phyloP scores from a whole-genome alignment of 2,797 vertebrate species.

The Etheostoma nigrum region DNA sequence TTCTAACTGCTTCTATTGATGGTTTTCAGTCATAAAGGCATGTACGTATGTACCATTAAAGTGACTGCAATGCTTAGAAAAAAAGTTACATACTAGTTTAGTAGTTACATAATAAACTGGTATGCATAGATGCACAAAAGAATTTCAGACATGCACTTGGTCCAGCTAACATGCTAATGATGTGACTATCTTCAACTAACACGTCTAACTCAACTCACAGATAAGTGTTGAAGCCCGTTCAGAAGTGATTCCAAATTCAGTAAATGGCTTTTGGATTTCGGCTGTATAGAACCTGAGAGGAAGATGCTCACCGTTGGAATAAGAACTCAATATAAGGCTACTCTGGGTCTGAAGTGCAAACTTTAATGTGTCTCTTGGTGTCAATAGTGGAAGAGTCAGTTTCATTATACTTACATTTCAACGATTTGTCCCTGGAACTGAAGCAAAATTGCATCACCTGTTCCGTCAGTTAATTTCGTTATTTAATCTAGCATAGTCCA shows the following conservation, averaged over 20 bases:
- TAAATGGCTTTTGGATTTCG: neutral
- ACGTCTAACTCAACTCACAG: constrained; percentile 10
- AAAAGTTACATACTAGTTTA: neutral
- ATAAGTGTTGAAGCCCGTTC: constrained; percentile 10
- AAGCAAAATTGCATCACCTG: neutral
- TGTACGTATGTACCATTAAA: constrained; percentile 18
- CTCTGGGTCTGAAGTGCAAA: neutral
- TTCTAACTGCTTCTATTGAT: constrained; percentile 8
- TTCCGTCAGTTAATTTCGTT: no score
- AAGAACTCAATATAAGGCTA: neutral
- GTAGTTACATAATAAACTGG: neutral
- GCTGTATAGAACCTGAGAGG: neutral
- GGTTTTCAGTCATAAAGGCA: constrained; percentile 10
- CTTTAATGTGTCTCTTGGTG: neutral
- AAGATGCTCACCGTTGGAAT: neutral
- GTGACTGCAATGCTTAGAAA: constrained; percentile 1
- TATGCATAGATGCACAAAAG: constrained; percentile 16
- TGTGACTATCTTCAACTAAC: neutral
- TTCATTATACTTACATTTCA: neutral
- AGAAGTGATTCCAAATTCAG: constrained; percentile 9
- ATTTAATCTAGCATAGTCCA: neutral
- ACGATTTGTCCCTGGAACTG: neutral
- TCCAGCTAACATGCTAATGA: constrained; percentile 14
- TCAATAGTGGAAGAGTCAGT: neutral
- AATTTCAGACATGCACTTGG: constrained; percentile 6